Evolutionary conservation across 2,888 invertebrate genomes (phyloP).

Genomic region (Galeruca laticollis): DNA sequence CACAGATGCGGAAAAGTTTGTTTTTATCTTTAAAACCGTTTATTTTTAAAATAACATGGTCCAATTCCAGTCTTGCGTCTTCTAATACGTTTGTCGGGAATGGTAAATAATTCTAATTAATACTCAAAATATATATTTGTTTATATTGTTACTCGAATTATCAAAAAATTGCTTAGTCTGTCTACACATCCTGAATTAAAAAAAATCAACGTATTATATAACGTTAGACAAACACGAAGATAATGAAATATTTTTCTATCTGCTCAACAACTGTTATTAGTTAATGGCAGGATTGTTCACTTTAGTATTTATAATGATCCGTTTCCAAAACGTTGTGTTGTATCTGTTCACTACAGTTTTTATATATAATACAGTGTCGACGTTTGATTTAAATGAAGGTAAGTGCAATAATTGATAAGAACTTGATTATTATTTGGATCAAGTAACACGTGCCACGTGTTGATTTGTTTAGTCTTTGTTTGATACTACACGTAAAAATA

Average conservation of each 20-base stretch:
- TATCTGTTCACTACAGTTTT: neutral
- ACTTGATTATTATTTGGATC: neutral
- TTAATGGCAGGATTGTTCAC: neutral
- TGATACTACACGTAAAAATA: neutral
- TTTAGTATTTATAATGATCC: neutral
- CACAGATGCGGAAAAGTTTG: too few relatives aligned
- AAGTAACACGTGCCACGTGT: too few relatives aligned
- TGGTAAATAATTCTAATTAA: too few relatives aligned
- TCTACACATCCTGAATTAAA: neutral
- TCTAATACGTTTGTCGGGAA: too few relatives aligned
- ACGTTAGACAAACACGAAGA: neutral
- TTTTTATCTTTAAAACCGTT: too few relatives aligned
- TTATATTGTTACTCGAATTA: too few relatives aligned
- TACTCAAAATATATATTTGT: too few relatives aligned
- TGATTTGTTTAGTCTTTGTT: neutral
- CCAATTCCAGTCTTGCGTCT: too few relatives aligned
- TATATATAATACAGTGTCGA: neutral
- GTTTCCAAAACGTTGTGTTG: neutral
- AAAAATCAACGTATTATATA: neutral
- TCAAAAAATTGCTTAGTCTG: neutral
- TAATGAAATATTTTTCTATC: neutral
- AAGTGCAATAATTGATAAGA: neutral
- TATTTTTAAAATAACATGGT: too few relatives aligned
- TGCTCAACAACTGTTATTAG: slow-evolving; percentile 1
- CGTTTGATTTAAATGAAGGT: slow-evolving; percentile 6